These are phyloP conservation scores for Strigamia transsilvanica DNA, from an alignment of 2,888 invertebrate species.

Conservation along the genomic window DNA sequence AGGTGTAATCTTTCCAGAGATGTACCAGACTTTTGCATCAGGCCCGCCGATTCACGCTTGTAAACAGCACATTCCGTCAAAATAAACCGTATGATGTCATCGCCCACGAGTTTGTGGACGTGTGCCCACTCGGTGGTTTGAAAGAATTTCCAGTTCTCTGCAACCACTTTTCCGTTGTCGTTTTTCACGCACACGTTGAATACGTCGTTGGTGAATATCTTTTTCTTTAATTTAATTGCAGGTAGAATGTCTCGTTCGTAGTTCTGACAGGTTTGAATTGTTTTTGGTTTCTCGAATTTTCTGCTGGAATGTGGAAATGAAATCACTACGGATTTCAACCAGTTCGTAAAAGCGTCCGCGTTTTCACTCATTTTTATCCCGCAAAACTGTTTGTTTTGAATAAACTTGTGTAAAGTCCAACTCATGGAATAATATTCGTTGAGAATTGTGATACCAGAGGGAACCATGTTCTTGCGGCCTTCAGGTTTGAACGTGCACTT, in stretches of 20 bases:
- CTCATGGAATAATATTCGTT: slow-evolving; percentile 8
- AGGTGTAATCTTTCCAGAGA: not conserved
- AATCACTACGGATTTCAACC: not conserved
- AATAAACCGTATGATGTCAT: not conserved
- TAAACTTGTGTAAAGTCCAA: not conserved
- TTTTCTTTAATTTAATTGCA: not conserved
- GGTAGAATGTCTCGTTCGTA: not conserved
- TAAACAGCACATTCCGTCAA: slow-evolving; percentile 13
- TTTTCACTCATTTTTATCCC: not conserved
- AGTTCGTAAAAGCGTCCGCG: not conserved
- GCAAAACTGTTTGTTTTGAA: not conserved
- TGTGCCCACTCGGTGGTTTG: not conserved
- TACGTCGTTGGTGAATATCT: not conserved
- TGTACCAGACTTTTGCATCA: not conserved
- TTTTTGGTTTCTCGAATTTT: not conserved
- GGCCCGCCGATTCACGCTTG: not conserved
- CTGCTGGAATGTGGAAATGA: not conserved
- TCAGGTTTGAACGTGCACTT: not conserved
- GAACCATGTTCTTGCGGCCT: not conserved
- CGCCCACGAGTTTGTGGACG: not conserved
- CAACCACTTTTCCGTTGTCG: not conserved
- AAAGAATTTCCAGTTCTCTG: not conserved
- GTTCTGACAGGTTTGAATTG: not conserved
- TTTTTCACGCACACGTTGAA: not conserved
- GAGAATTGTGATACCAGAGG: slow-evolving; percentile 7